Evolutionary conservation across 2,797 vertebrate species (phyloP), one percentile per base, ranked within the genome.

Genomic region (Ptychadena robeensis): DNA sequence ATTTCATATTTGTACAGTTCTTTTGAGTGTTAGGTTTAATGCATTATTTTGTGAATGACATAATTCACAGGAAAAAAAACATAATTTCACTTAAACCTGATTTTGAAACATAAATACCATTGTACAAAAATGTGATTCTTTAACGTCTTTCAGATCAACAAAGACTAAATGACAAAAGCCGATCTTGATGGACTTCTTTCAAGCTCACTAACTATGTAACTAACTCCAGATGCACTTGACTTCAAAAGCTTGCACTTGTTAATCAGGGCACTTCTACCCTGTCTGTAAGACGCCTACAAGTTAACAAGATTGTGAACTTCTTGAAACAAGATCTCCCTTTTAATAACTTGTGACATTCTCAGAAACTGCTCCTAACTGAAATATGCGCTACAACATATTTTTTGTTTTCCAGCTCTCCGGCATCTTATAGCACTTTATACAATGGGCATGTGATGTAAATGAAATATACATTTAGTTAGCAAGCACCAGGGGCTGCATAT

Each of bases 401-500:
- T 63, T 66, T 18, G 31, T 77, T 61, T 32, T 44, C 32, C 38
- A 65, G 35, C 3, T 37, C n/a, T 73, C 38, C 34, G 27, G 14
- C 70, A 2, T 82, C 18, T 25, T 70, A 37, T 25, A 53, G 38
- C 12, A 67, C 18, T 44, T 25, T 34, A 32, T 57, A 59, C 53
- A 35, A 31, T 31, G 71, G 67, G 32, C 18, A 12, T 14, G 10
- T 32, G 38, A 64, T 66, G 65, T 38, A 69, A 69, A 80, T 69
- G 57, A 44, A 48, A 64, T 80, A 69, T 64, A 70, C 14, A 35
- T 69, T 68, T 22, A 79, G 48, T 73, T 77, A 48, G 25, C 68
- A 68, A 85, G 65, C 76, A 85, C 82, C 83, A 81, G 72, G 22
- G 82, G 65, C 65, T 80, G 63, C 68, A 65, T 48, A 71, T 80